Evolutionary conservation across 2,113 vertebrate species (phyloP).

Genomic region (Cyanistes caeruleus): DNA sequence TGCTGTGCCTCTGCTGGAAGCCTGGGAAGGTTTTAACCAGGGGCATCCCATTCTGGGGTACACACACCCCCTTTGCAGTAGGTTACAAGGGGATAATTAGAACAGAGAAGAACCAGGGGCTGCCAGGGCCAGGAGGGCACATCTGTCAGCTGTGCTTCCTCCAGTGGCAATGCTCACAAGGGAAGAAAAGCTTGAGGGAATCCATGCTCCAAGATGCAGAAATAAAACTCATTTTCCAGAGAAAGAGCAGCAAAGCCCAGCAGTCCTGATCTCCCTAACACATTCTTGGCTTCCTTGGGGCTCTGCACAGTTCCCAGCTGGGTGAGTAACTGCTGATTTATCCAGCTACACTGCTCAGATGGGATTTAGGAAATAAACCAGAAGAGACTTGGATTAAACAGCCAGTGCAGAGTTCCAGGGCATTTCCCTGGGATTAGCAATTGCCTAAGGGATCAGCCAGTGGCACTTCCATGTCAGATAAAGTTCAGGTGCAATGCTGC

Average conservation of each 20-base stretch:
- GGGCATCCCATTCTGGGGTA: background rate
- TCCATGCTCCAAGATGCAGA: background rate
- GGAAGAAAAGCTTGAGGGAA: background rate
- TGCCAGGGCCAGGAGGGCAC: no score
- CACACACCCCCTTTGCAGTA: background rate
- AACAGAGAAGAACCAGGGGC: fast-evolving
- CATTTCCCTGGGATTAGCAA: background rate
- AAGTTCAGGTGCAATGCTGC: background rate
- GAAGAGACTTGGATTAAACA: background rate
- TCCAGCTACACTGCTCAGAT: background rate
- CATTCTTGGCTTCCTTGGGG: fast-evolving
- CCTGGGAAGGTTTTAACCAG: background rate
- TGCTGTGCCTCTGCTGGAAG: background rate
- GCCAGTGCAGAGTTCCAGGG: background rate
- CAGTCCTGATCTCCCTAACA: background rate
- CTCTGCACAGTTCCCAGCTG: background rate
- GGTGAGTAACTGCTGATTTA: background rate
- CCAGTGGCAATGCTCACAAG: fast-evolving
- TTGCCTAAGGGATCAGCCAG: background rate
- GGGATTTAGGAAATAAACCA: background rate
- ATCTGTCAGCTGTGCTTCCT: background rate
- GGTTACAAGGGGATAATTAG: background rate
- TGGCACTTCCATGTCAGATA: background rate
- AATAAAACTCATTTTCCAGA: background rate
- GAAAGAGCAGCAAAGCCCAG: background rate